Evolutionary conservation across 2,888 invertebrate species (phyloP), one percentile per base, ranked within the genome.

Genomic region (Melitaea athalia): DNA sequence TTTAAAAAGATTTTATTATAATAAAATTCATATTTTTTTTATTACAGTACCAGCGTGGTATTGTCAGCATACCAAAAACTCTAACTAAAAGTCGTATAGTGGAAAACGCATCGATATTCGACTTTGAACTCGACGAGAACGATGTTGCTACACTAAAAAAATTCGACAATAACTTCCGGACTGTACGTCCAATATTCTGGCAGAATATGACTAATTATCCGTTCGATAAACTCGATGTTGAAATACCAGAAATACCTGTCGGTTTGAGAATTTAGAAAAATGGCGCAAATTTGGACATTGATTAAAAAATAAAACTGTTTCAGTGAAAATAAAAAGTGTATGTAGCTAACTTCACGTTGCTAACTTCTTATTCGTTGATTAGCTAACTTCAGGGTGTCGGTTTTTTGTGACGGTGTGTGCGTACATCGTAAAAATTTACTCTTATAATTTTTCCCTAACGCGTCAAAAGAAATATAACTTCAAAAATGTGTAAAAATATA

Each of bases 21-120:
- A 53, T 15, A 52, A 24, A 24, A 0, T 3, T 15, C 24, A 31
- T 5, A 49, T 43, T 31, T 42, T 0, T 42, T 67, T 33, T 63
- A 60, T 80, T 81, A 62, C 83, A 90, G 90, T 87, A 80, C 71
- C 85, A 91, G 79, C 83, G 88, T 2, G 85, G 85, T 7, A 74
- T 91, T 0, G 74, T 81, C 8, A 76, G 78, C 14, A 79, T 90
- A 6, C 91, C 91, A 5, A 91, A 91, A 70, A 87, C 88, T 0
- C 67, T 87, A 0, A 86, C 89, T 0, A 82, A 80, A 43, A 67
- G 75, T 1, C 76, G 90, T 0, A 81, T 85, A 0, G 6, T 87
- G 0, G 89, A 90, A 64, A 91, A 91, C 75, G 89, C 85, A 0
- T 80, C 84, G 3, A 87, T 90, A 14, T 90, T 90, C 75, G 89